Evolutionary conservation across 2,888 invertebrate species (phyloP).

Genomic region (Hypolimnas misippus): DNA sequence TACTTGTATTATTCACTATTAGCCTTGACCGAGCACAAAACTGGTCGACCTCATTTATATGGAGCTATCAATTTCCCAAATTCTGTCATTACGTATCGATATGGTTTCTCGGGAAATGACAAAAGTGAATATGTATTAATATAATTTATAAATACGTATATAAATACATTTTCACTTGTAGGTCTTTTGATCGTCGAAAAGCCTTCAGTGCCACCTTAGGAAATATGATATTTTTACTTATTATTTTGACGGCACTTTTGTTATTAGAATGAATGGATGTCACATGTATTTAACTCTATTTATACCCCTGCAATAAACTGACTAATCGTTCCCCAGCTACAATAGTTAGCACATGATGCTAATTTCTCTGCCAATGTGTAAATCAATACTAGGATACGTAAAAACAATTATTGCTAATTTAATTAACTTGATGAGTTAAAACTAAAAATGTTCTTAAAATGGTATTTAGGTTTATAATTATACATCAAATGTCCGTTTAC

Average conservation of each 20-base stretch:
- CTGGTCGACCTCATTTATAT: background rate
- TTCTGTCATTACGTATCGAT: background rate
- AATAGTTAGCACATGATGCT: background rate
- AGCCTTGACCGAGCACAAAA: background rate
- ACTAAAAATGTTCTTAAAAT: no score
- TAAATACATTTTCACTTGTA: no score
- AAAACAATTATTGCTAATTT: no score
- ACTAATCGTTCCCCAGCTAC: background rate
- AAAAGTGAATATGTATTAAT: background rate
- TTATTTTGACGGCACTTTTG: background rate
- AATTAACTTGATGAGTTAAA: no score
- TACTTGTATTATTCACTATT: background rate
- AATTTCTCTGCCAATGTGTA: background rate
- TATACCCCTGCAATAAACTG: conserved; percentile 10
- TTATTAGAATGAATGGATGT: background rate
- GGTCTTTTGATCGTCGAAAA: no score
- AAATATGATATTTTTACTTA: background rate
- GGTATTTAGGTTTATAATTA: no score
- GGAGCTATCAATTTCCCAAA: background rate
- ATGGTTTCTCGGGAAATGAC: background rate
- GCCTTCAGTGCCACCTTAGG: background rate
- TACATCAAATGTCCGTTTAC: no score
- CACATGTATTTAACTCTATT: conserved; percentile 9
- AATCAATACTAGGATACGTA: no score
- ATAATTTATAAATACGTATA: no score